phyloP scores from a whole-genome alignment of 2,113 vertebrate species.

The Stictonetta naevosa region DNA sequence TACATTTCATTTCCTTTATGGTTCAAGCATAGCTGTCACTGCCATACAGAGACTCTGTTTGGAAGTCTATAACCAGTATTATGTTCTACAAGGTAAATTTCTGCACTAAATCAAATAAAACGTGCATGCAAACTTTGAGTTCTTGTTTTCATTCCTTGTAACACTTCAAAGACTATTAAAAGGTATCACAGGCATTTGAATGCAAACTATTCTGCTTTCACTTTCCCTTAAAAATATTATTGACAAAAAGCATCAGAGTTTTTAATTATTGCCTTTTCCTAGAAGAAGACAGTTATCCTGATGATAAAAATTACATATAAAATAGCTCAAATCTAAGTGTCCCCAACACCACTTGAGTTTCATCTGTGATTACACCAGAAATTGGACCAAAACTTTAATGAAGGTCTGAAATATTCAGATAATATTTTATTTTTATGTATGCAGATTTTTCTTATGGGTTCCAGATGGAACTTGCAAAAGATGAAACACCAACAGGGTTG shows the following conservation, averaged over 20 bases:
- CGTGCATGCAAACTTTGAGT: not conserved
- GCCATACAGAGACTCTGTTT: not conserved
- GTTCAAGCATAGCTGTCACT: not conserved
- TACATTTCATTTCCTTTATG: not conserved
- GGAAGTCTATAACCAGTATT: not conserved
- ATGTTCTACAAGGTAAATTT: not conserved
- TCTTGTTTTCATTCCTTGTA: not conserved
- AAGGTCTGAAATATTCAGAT: slow-evolving; percentile 23
- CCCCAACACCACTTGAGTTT: slow-evolving; percentile 28
- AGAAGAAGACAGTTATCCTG: not conserved
- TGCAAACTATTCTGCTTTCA: not conserved
- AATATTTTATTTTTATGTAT: slow-evolving; percentile 54
- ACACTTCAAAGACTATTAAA: not conserved
- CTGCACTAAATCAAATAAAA: not conserved
- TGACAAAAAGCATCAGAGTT: not conserved
- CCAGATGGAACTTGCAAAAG: slow-evolving; percentile 46
- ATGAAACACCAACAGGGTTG: not conserved
- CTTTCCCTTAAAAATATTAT: not conserved
- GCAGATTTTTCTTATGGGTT: slow-evolving; percentile 35
- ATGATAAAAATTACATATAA: slow-evolving; percentile 24
- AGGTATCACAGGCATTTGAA: not conserved
- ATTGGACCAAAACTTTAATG: slow-evolving; percentile 26
- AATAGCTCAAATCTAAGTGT: not conserved
- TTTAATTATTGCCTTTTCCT: slow-evolving; percentile 9
- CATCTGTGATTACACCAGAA: slow-evolving; percentile 33